Evolutionary conservation across 2,797 vertebrate genomes (phyloP).

Genomic region (Acrossocheilus fasciatus): DNA sequence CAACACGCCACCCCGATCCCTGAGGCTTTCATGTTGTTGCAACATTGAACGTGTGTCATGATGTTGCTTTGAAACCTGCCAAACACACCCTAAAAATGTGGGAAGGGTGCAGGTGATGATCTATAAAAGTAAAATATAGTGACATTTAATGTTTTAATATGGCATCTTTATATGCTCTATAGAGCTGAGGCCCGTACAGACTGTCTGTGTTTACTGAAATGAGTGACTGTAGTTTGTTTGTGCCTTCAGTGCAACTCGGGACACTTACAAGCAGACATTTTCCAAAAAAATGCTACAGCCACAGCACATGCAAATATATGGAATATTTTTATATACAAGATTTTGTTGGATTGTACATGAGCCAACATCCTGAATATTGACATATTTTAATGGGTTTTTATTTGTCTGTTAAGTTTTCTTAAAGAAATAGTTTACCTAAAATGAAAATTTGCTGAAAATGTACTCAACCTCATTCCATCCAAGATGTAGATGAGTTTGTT

Average conservation of each 20-base stretch:
- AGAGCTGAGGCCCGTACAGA: background rate
- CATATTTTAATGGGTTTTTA: background rate
- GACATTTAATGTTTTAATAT: slow-evolving; percentile 9
- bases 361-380: background rate
- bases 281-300: background rate
- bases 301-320: background rate
- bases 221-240: slow-evolving; percentile 9
- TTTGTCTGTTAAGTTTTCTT: background rate
- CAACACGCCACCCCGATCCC: background rate
- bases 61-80: background rate
- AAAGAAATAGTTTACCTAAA: background rate
- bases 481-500: background rate
- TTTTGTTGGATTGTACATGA: background rate
- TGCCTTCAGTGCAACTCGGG: slow-evolving; percentile 14
- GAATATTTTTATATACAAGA: background rate
- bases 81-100: background rate
- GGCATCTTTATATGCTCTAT: slow-evolving; percentile 5
- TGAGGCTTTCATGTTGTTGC: slow-evolving; percentile 2
- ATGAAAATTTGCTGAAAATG: too few relatives aligned
- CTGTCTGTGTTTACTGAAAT: slow-evolving; percentile 26
- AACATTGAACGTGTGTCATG: background rate
- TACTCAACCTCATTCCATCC: too few relatives aligned
- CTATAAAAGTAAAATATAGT: slow-evolving; percentile 28
- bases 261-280: background rate
- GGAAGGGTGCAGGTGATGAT: background rate